Base-by-base conservation (phyloP, 2,113 vertebrate genomes). In the Paratilapia polleni region DNA sequence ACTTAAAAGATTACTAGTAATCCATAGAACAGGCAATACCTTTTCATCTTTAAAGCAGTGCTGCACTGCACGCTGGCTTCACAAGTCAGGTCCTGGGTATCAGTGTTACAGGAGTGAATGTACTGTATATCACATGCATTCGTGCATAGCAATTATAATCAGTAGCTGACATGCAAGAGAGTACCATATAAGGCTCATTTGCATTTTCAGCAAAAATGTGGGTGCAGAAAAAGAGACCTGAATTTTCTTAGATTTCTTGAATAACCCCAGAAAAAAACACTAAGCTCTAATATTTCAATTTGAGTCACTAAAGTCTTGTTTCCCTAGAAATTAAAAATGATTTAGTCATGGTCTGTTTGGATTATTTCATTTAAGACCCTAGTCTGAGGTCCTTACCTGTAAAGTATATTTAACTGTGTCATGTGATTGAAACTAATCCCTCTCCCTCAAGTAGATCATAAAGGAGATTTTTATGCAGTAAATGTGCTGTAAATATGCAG, bases 1-100 rank as follows among this genome's bases (percentile, higher is more conserved):
- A 89, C 84, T 88, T 80, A 43, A 89, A 88, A 92, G 87, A 93
- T 90, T 84, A 61, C 79, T 83, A 26, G 75, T 81, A 74, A 83
- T 57, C 64, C 87, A 68, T 9, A 41, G 61, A 76, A 49, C 61
- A 24, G 82, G 89, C 68, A 5, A 12, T 17, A 41, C 47, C 88
- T 77, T 94, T 92, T 93, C 88, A 93, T 92, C 89, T 88, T 90
- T 80, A 88, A 92, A 89, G 88, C 10, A 87, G 57, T 47, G 8
- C 77, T 10, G 26, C 20, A 1, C 75, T 82, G 63, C 59, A 80
- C 4, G 26, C 77, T 26, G 19, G 2, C 75, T 87, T 73, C 75
- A 85, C 73, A 80, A 36, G 80, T 70, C 24, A 0, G 62, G 63
- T 63, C 13, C 54, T 20, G 34, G 22, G 47, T 58, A 38, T 85